These are phyloP conservation scores for Zele albiditarsus DNA, from an alignment of 2,888 invertebrate species.

Conservation along the genomic window DNA sequence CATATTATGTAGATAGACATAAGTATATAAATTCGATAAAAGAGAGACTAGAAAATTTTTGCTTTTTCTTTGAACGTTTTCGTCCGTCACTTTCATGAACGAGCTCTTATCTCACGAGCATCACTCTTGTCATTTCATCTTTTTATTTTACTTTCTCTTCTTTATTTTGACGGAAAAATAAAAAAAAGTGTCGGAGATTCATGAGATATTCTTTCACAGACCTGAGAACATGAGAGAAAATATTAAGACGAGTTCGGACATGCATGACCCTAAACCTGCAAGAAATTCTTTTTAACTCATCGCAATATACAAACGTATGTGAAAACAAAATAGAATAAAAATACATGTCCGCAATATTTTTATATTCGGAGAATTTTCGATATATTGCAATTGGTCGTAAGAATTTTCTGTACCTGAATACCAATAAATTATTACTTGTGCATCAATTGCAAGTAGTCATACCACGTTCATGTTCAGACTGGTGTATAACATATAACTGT, in stretches of 20 bases:
- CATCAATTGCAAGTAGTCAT: conserved; percentile 4
- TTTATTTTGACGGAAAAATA: not conserved
- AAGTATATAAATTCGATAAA: not conserved
- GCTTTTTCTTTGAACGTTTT: not conserved
- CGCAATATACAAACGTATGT: not conserved
- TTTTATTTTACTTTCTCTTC: not conserved
- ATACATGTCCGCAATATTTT: not conserved
- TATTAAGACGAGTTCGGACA: conserved; percentile 6
- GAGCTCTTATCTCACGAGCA: not conserved
- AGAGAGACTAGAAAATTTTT: not conserved
- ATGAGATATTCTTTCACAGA: conserved; percentile 1
- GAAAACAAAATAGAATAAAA: not conserved
- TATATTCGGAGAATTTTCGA: not conserved
- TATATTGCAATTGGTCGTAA: not conserved
- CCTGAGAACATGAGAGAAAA: not conserved
- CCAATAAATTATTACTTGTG: not conserved
- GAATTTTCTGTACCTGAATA: not conserved
- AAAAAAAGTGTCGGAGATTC: not conserved
- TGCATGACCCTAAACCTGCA: conserved; percentile 3
- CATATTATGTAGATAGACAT: not conserved
- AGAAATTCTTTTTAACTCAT: not conserved
- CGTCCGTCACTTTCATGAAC: not conserved
- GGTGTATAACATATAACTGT: not conserved
- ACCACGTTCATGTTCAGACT: not conserved
- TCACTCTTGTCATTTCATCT: conserved; percentile 7